These are phyloP conservation scores for Cherax quadricarinatus DNA, from an alignment of 1,140 invertebrate genomes.

Conservation along the genomic window DNA sequence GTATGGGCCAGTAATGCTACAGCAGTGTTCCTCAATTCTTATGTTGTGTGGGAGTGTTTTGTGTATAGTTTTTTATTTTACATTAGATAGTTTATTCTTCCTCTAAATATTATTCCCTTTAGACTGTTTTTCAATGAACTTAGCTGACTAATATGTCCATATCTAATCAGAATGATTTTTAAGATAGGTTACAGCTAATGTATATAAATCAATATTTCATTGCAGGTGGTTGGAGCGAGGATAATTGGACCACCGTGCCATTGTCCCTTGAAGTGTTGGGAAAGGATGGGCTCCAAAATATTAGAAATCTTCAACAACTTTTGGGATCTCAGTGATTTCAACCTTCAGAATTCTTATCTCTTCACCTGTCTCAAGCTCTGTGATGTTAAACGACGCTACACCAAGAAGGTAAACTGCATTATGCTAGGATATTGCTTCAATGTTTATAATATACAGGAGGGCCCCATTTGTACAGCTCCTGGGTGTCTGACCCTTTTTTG, in stretches of 20 bases:
- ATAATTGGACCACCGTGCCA: constrained; percentile 70
- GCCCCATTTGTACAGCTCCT: too few relatives aligned
- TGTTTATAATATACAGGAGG: too few relatives aligned
- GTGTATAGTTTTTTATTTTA: too few relatives aligned
- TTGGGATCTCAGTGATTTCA: constrained; percentile 72
- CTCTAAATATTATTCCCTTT: too few relatives aligned
- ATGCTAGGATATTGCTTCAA: too few relatives aligned
- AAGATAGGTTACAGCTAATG: too few relatives aligned
- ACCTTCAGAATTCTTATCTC: constrained; percentile 71
- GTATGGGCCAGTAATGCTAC: too few relatives aligned
- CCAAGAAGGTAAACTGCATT: constrained; percentile 68
- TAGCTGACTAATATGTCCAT: background rate
- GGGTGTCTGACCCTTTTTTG: too few relatives aligned
- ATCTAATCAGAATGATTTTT: background rate
- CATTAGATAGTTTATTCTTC: too few relatives aligned
- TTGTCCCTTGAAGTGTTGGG: constrained; percentile 72
- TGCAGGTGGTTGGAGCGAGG: constrained; percentile 65
- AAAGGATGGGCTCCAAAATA: constrained; percentile 71
- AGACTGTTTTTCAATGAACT: background rate
- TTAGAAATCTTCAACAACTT: constrained; percentile 73
- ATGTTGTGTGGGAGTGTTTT: too few relatives aligned
- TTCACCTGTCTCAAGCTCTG: constrained; percentile 73
- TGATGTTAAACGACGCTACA: constrained; percentile 72
- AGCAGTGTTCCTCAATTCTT: too few relatives aligned
- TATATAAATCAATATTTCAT: background rate